Evolutionary conservation across 2,888 invertebrate species (phyloP).

Genomic region (Platynereis dumerilii): DNA sequence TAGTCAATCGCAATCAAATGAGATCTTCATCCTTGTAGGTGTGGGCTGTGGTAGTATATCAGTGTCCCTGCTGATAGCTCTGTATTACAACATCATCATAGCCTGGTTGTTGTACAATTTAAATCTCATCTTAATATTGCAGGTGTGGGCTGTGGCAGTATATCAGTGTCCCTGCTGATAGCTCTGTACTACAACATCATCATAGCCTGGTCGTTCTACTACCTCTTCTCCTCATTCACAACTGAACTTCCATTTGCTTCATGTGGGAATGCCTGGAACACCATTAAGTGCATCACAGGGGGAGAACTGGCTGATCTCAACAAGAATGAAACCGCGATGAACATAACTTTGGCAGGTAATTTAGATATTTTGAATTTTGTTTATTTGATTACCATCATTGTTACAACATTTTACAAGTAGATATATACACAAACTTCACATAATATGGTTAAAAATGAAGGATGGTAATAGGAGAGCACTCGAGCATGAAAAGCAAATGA

Average conservation of each 20-base stretch:
- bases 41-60: slow-evolving; percentile 6
- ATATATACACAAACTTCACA: too few relatives aligned
- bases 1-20: too few relatives aligned
- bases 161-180: not conserved
- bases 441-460: too few relatives aligned
- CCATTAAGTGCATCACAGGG: not conserved
- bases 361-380: not conserved
- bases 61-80: not conserved
- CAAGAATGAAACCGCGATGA: not conserved
- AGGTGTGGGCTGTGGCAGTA: slow-evolving; percentile 7
- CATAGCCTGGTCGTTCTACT: not conserved
- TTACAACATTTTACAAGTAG: too few relatives aligned
- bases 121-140: not conserved
- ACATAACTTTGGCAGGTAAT: not conserved
- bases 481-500: too few relatives aligned
- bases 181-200: slow-evolving; percentile 8
- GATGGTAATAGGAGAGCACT: too few relatives aligned
- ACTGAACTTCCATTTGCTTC: not conserved
- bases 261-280: slow-evolving; percentile 6
- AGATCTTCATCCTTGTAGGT: too few relatives aligned
- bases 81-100: slow-evolving; percentile 7
- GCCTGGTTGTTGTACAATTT: not conserved
- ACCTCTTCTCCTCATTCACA: slow-evolving; percentile 3
- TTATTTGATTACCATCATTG: too few relatives aligned
- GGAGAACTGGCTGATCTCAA: not conserved